These are phyloP conservation scores for Sarcophaga subvicina DNA, from an alignment of 2,888 invertebrate genomes.

Conservation along the genomic window DNA sequence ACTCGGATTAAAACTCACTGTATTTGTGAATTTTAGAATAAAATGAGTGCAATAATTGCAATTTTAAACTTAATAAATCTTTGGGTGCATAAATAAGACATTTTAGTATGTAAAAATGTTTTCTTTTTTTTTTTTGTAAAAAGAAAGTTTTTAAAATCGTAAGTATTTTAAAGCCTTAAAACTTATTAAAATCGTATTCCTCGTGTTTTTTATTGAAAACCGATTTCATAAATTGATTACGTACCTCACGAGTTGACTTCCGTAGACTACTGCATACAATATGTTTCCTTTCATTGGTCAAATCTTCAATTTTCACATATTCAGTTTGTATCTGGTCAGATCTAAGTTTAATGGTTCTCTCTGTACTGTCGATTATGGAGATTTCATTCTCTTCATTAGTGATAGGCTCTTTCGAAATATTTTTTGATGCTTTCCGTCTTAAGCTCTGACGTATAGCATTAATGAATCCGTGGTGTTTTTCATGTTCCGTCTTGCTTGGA, in stretches of 20 bases:
- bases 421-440: conserved; percentile 74
- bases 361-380: conserved; percentile 79
- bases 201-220: conserved; percentile 80
- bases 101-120: conserved; percentile 17
- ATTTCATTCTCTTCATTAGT: conserved; percentile 71
- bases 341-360: conserved; percentile 78
- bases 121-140: background rate
- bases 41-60: conserved; percentile 48
- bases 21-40: conserved; percentile 1
- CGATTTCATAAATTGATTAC: conserved; percentile 77
- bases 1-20: background rate
- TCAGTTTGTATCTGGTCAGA: conserved; percentile 74
- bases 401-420: background rate
- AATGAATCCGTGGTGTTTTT: conserved; percentile 63
- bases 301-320: conserved; percentile 76
- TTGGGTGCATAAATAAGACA: conserved; percentile 48
- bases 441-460: conserved; percentile 78
- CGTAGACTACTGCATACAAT: conserved; percentile 78
- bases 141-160: background rate
- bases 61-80: conserved; percentile 46
- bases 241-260: conserved; percentile 79
- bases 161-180: conserved; percentile 27
- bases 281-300: conserved; percentile 77
- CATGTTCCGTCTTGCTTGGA: conserved; percentile 42
- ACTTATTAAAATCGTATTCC: conserved; percentile 77